phyloP scores from a whole-genome alignment of 2,888 invertebrate species.

The Ophonus ardosiacus region DNA sequence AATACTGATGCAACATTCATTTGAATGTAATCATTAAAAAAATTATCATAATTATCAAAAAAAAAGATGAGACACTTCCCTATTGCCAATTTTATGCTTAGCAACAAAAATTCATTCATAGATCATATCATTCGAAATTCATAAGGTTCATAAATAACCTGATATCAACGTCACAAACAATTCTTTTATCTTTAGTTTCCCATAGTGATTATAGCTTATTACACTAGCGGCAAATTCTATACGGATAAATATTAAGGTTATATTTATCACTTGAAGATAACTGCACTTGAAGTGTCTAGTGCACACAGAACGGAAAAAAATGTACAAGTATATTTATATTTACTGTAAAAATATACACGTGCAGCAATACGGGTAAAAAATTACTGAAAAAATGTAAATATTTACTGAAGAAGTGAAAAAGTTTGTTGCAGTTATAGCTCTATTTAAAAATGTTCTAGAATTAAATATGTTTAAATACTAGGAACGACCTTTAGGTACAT shows the following conservation, averaged over 20 bases:
- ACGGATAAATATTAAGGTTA: slow-evolving; percentile 35
- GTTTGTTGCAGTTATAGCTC: not conserved
- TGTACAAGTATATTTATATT: slow-evolving; percentile 11
- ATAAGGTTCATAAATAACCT: not conserved
- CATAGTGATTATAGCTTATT: slow-evolving; percentile 32
- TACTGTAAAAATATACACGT: slow-evolving; percentile 3
- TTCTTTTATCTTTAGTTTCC: slow-evolving; percentile 28
- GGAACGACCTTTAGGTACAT: not conserved
- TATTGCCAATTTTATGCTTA: slow-evolving; percentile 13
- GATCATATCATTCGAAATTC: not conserved
- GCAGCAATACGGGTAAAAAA: not conserved
- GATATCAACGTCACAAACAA: not conserved
- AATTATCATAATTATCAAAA: slow-evolving; percentile 1
- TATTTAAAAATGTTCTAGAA: not conserved
- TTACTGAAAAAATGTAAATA: not conserved
- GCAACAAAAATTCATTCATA: slow-evolving; percentile 1
- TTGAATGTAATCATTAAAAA: slow-evolving; percentile 8
- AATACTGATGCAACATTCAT: not conserved
- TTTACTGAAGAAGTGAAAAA: not conserved
- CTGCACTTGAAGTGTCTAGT: slow-evolving; percentile 12
- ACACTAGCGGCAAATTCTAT: not conserved
- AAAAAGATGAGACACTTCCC: not conserved
- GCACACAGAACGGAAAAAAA: slow-evolving; percentile 6
- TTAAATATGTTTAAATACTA: not conserved
- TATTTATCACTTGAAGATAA: slow-evolving; percentile 28